These are phyloP conservation scores for Stictonetta naevosa DNA, from an alignment of 2,113 vertebrate species.

Conservation along the genomic window DNA sequence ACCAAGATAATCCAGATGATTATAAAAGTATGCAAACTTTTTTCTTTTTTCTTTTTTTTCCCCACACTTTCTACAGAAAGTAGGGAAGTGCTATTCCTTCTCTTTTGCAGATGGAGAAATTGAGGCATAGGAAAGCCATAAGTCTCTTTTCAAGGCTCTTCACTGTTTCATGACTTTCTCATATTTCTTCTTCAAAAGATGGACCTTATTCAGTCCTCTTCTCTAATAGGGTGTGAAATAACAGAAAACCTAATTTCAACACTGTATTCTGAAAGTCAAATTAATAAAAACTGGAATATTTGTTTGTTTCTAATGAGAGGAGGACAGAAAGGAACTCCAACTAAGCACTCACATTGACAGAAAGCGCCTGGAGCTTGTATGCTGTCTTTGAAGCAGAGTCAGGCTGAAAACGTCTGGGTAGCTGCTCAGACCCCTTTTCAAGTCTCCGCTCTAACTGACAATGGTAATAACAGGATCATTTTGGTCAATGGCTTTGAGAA, in stretches of 20 bases:
- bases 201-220: background rate
- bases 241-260: background rate
- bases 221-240: background rate
- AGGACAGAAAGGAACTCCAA: background rate
- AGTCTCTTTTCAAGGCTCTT: background rate
- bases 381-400: background rate
- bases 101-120: background rate
- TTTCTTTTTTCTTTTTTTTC: background rate
- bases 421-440: background rate
- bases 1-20: background rate
- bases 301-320: background rate
- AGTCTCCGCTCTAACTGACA: background rate
- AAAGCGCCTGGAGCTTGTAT: background rate
- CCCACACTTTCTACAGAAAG: background rate
- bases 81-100: background rate
- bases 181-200: background rate
- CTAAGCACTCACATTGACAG: background rate
- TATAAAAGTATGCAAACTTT: background rate
- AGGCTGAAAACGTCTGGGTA: background rate
- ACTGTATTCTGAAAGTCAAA: background rate
- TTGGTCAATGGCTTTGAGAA: background rate
- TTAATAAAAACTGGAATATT: background rate
- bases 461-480: background rate
- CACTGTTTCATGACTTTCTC: fast-evolving
- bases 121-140: background rate